A percentile compares a stretch with the other conserved stretches of the same genome.
These are phyloP conservation scores for Nomada fucata DNA, from an alignment of 2,888 invertebrate genomes.

Conservation along the genomic window DNA sequence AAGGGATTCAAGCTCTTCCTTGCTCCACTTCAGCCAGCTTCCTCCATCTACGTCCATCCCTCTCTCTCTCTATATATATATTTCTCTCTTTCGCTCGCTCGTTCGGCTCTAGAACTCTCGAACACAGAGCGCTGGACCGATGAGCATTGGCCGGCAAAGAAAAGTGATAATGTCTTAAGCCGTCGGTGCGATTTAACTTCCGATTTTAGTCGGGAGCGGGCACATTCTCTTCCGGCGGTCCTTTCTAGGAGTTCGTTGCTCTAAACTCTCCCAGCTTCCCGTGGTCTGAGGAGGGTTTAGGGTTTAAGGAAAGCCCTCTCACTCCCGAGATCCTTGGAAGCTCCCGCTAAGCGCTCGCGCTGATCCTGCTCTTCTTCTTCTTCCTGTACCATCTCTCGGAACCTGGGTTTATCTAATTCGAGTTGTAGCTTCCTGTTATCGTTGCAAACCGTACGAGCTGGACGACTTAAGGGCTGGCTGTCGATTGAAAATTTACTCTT, in stretches of 20 bases:
- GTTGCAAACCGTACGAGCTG: constrained; percentile 63
- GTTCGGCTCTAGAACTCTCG: constrained; percentile 48
- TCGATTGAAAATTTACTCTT: constrained; percentile 40
- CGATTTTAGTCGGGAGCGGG: constrained; percentile 77
- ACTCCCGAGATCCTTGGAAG: constrained; percentile 78
- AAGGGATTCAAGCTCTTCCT: constrained; percentile 72
- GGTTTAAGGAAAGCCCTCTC: constrained; percentile 80
- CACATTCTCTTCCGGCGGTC: constrained; percentile 66
- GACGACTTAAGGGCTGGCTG: constrained; percentile 1
- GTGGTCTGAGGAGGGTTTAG: constrained; percentile 82
- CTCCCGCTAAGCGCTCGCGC: constrained; percentile 80
- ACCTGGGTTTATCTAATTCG: constrained; percentile 83
- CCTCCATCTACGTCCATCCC: constrained; percentile 23
- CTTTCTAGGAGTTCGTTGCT: constrained; percentile 76
- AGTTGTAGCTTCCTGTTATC: constrained; percentile 78
- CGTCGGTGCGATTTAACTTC: constrained; percentile 85
- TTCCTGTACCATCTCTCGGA: constrained; percentile 69
- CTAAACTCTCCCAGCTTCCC: constrained; percentile 78
- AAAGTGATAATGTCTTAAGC: constrained; percentile 90
- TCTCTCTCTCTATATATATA: constrained; percentile 20
- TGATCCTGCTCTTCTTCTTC: constrained; percentile 80
- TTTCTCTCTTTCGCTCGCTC: constrained; percentile 32
- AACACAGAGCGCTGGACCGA: constrained; percentile 53
- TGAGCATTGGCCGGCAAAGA: constrained; percentile 84
- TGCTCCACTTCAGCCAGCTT: constrained; percentile 28